Base-by-base conservation (phyloP, 1,140 invertebrate genomes). In the Brachionus rotundiformis region DNA sequence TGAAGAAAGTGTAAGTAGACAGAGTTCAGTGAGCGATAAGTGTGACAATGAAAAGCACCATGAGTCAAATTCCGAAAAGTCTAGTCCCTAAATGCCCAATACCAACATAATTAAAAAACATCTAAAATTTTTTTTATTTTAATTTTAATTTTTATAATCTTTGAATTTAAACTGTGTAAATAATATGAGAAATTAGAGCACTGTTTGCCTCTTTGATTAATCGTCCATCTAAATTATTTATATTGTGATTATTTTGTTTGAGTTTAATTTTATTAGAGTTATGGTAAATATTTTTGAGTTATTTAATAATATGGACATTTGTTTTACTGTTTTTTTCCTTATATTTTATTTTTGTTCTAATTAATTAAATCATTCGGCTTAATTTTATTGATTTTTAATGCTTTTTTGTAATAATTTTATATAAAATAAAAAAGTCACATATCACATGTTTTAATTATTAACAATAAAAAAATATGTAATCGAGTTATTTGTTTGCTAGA, bases 211-310 rank as follows among this genome's bases (percentile, higher is more conserved):
- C 47, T 31, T 27, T 36, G n/a, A 68, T 36, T 68, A 68, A 68
- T 68, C 63, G 63, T 68, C 63, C 63, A 68, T 68, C 63, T 68
- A 61, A 61, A 61, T 61, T 68, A 68, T 68, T 68, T 33, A 33
- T 68, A 68, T 33, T 68, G 63, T 68, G 63, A 68, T 36, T 16
- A 33, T 68, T 68, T 68, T 68, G 63, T 68, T 68, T 31, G 27
- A 33, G 16, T 4, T 19, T 33, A 19, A 68, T 68, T 36, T 68
- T 68, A 19, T n/a, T 63, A 39, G 63, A 68, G 63, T 68, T 36
- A 68, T 36, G 29, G 63, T 68, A 68, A 16, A 41, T 68, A 7
- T 68, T 47, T 47, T 54, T 54, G 7, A 39, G 7, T 54, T 54
- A 7, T 54, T 25, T 0, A 10, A 10, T 7, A 54, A 36, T 19